phyloP scores from a whole-genome alignment of 2,797 vertebrate species.

The Xenopus petersii region DNA sequence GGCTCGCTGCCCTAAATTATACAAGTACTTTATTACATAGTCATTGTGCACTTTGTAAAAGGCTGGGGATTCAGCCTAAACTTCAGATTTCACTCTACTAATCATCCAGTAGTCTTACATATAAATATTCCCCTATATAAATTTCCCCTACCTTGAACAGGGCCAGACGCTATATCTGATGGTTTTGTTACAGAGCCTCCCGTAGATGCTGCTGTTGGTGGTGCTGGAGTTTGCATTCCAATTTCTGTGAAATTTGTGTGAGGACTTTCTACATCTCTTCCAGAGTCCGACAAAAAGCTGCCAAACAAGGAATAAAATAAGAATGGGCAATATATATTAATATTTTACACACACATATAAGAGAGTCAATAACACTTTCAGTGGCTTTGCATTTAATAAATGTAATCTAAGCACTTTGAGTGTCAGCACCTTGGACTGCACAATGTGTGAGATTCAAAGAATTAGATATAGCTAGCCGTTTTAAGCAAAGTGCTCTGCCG shows the following conservation, averaged over 20 bases:
- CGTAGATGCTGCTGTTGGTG: not conserved
- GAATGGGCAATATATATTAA: not conserved
- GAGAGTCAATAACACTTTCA: too few species aligned
- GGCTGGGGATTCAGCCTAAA: too few species aligned
- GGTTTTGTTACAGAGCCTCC: slow-evolving; percentile 40
- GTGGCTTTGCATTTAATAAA: too few species aligned
- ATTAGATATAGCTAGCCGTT: not conserved
- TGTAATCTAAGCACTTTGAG: too few species aligned
- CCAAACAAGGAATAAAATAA: not conserved
- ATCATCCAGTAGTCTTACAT: too few species aligned
- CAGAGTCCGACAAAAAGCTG: slow-evolving; percentile 62
- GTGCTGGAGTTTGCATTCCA: slow-evolving; percentile 7
- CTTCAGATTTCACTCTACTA: too few species aligned
- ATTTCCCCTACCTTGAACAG: slow-evolving; percentile 16
- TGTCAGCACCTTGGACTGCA: not conserved
- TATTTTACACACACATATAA: too few species aligned
- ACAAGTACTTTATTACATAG: too few species aligned
- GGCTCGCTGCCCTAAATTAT: too few species aligned
- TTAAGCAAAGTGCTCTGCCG: not conserved
- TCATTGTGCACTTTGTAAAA: too few species aligned
- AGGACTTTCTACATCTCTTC: slow-evolving; percentile 50
- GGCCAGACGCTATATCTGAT: not conserved
- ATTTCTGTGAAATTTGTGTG: slow-evolving; percentile 6
- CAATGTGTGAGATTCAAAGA: not conserved
- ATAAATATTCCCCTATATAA: too few species aligned